These are phyloP conservation scores for Sebastolobus altivelis DNA, from an alignment of 2,797 vertebrate genomes.

Conservation along the genomic window DNA sequence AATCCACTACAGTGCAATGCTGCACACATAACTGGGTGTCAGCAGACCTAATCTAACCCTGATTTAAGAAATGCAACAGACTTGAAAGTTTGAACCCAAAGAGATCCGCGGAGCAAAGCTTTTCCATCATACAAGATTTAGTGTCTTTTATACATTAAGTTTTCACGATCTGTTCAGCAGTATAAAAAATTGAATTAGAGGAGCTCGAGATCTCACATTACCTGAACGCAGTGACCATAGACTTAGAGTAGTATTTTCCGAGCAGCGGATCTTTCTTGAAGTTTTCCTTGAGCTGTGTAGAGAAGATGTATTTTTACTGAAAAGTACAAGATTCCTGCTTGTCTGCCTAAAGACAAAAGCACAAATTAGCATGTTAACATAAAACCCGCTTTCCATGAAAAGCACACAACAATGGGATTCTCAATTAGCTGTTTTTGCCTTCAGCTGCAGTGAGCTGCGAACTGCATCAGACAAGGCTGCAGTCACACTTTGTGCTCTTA, in stretches of 20 bases:
- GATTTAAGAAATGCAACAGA: slow-evolving; percentile 18
- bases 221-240: slow-evolving; percentile 86
- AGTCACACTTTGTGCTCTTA: slow-evolving; percentile 15
- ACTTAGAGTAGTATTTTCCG: slow-evolving; percentile 75
- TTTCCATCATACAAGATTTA: slow-evolving; percentile 18
- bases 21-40: background rate
- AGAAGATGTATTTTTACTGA: slow-evolving; percentile 36
- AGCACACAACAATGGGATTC: slow-evolving; percentile 32
- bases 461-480: slow-evolving; percentile 26
- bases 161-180: background rate
- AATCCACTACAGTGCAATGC: background rate
- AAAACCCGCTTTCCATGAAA: slow-evolving; percentile 34
- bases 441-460: slow-evolving; percentile 37
- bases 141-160: background rate
- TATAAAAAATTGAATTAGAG: background rate
- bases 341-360: slow-evolving; percentile 45
- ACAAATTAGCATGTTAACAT: slow-evolving; percentile 58
- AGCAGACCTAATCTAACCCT: slow-evolving; percentile 22
- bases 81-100: slow-evolving; percentile 6
- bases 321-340: slow-evolving; percentile 24
- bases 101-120: slow-evolving; percentile 12
- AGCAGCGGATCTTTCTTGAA: slow-evolving; percentile 77
- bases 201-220: slow-evolving; percentile 43
- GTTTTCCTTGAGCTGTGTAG: slow-evolving; percentile 74
- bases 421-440: slow-evolving; percentile 45